These are phyloP conservation scores for Philhelius pedissequus DNA, from an alignment of 2,888 invertebrate species.

Conservation along the genomic window DNA sequence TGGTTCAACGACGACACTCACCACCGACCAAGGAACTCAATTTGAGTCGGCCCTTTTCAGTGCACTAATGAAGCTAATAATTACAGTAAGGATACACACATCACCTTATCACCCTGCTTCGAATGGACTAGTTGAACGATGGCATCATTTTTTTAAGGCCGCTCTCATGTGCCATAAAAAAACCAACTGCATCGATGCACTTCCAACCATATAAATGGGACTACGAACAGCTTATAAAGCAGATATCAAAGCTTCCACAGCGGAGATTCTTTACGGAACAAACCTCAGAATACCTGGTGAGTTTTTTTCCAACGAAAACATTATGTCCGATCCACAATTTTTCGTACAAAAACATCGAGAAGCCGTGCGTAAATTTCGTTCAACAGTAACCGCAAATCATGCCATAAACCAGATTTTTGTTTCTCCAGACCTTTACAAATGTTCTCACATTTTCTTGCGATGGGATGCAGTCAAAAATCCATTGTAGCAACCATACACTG, in stretches of 20 bases:
- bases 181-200: conserved; percentile 14
- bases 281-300: conserved; percentile 29
- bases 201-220: conserved; percentile 23
- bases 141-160: conserved; percentile 37
- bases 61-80: conserved; percentile 10
- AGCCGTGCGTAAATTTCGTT: conserved; percentile 13
- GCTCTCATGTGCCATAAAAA: conserved; percentile 33
- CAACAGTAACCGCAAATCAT: conserved; percentile 26
- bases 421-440: conserved; percentile 17
- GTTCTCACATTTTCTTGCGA: conserved; percentile 29
- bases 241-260: conserved; percentile 15
- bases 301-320: conserved; percentile 16
- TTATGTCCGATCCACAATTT: neutral
- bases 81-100: conserved; percentile 9
- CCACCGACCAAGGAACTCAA: conserved; percentile 38
- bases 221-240: conserved; percentile 4
- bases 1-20: conserved; percentile 24
- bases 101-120: too few relatives aligned
- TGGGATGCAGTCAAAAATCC: conserved; percentile 20
- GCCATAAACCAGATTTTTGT: conserved; percentile 9
- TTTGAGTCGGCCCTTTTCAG: conserved; percentile 12
- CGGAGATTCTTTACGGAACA: conserved; percentile 30
- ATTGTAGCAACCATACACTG: conserved; percentile 29
- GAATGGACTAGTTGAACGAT: conserved; percentile 48
- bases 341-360: conserved; percentile 28